Evolutionary conservation across 2,888 invertebrate species (phyloP).

Genomic region (Hipparchia semele): DNA sequence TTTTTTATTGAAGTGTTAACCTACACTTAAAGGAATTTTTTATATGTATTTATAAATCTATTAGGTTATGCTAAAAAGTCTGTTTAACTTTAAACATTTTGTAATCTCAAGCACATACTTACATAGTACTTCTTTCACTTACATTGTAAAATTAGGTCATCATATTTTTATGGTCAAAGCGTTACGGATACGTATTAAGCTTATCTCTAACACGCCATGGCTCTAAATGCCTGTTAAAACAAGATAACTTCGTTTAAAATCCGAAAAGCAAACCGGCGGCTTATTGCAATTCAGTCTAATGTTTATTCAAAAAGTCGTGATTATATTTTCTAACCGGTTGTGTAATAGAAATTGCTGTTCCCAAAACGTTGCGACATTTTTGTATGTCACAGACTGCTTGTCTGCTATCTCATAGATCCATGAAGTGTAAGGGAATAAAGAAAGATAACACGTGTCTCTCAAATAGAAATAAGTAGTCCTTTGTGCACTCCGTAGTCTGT

Average conservation of each 20-base stretch:
- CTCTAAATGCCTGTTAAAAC: slow-evolving; percentile 5
- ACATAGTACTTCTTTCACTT: not conserved
- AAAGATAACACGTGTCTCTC: too few relatives aligned
- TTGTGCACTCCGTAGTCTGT: too few relatives aligned
- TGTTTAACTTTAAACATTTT: not conserved
- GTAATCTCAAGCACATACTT: not conserved
- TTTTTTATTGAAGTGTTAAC: too few relatives aligned
- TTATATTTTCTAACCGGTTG: slow-evolving; percentile 15
- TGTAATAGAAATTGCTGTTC: not conserved
- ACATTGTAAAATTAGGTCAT: slow-evolving; percentile 5
- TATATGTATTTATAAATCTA: too few relatives aligned
- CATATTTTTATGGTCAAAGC: not conserved
- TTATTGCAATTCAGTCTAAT: slow-evolving; percentile 6
- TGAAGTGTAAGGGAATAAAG: not conserved
- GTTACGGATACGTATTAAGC: not conserved
- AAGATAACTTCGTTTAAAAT: slow-evolving; percentile 10
- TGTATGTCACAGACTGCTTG: not conserved
- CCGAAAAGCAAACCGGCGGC: slow-evolving; percentile 10
- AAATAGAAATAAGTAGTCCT: too few relatives aligned
- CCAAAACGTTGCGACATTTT: slow-evolving; percentile 3
- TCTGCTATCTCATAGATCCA: not conserved
- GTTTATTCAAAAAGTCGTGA: slow-evolving; percentile 12
- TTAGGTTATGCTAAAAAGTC: not conserved
- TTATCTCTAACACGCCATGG: not conserved
- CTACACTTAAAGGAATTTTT: too few relatives aligned